Conservation (phyloP, 1,140 invertebrate genomes). For the Pseudoatta argentina region DNA sequence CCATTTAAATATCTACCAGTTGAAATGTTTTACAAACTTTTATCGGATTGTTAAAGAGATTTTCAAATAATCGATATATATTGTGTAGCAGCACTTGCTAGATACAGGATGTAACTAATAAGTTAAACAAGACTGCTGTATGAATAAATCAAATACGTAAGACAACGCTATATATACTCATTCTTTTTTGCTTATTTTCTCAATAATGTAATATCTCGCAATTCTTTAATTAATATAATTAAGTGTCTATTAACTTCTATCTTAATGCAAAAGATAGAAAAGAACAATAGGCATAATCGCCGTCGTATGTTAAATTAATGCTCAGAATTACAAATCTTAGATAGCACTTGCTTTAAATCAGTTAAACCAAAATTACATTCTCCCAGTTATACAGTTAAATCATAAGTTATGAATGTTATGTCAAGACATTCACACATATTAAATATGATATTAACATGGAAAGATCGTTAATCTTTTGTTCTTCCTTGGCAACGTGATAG, state of each 20-base stretch:
- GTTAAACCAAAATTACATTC: neutral
- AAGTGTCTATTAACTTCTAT: too few species aligned
- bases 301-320: too few species aligned
- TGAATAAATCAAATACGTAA: too few species aligned
- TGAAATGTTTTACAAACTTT: slow-evolving; percentile 30
- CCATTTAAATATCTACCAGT: slow-evolving; percentile 76
- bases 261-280: too few species aligned
- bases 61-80: slow-evolving; percentile 28
- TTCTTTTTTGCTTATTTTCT: neutral
- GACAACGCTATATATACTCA: neutral
- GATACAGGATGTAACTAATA: too few species aligned
- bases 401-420: neutral
- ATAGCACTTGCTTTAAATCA: neutral
- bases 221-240: neutral
- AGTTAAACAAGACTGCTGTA: too few species aligned
- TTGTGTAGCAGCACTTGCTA: neutral
- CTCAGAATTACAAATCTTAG: too few species aligned
- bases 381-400: neutral
- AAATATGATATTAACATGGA: neutral
- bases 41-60: neutral
- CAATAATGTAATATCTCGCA: neutral
- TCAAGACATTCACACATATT: neutral
- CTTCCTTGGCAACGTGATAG: neutral
- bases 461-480: neutral
- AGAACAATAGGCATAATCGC: too few species aligned